phyloP scores from a whole-genome alignment of 2,888 invertebrate species.

The Hemithea aestivaria region DNA sequence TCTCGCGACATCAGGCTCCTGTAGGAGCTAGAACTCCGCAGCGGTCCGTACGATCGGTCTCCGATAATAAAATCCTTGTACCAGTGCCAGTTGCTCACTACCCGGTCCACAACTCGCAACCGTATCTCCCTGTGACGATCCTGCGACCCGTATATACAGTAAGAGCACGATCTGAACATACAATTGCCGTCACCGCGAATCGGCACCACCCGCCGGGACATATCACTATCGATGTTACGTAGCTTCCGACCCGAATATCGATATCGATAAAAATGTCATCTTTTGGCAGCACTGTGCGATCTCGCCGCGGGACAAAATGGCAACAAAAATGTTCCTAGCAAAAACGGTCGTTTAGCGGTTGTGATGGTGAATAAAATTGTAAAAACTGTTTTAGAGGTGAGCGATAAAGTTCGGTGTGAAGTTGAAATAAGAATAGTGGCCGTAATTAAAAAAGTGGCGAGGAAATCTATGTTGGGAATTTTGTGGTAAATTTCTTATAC shows the following conservation, averaged over 20 bases:
- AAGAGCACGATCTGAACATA: constrained; percentile 61
- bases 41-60: constrained; percentile 54
- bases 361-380: not conserved
- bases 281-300: constrained; percentile 15
- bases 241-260: constrained; percentile 17
- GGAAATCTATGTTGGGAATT: constrained; percentile 4
- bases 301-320: constrained; percentile 14
- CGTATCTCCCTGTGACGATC: constrained; percentile 62
- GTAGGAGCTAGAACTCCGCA: constrained; percentile 46
- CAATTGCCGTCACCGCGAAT: constrained; percentile 68
- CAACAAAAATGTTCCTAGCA: constrained; percentile 6
- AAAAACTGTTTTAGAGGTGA: not conserved
- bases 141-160: constrained; percentile 57
- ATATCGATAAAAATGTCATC: constrained; percentile 24
- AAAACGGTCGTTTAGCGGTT: not conserved
- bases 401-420: not conserved
- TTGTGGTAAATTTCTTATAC: not conserved
- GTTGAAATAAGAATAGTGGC: constrained; percentile 10
- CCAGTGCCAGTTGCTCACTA: constrained; percentile 55
- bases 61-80: constrained; percentile 69
- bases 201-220: constrained; percentile 52
- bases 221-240: constrained; percentile 22
- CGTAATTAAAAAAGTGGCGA: not conserved
- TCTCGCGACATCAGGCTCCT: constrained; percentile 55
- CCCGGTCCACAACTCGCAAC: constrained; percentile 51